Conservation (phyloP, 1,140 invertebrate genomes). For the Zaprionus tsacasi region DNA sequence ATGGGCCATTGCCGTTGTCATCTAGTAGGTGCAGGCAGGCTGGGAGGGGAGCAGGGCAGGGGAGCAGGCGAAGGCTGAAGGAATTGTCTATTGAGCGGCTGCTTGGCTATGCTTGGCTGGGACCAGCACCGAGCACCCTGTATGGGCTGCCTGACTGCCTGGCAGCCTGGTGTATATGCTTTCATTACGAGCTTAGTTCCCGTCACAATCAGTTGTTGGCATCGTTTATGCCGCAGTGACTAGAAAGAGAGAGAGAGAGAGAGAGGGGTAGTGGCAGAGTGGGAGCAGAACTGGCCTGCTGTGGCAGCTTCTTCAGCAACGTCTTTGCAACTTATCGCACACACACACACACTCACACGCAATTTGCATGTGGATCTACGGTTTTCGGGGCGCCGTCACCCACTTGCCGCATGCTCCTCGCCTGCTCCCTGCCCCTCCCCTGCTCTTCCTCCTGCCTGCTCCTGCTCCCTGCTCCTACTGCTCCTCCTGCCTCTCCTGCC, state of each 20-base stretch:
- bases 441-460: too few relatives aligned
- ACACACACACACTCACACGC: constrained; percentile 17
- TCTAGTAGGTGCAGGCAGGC: constrained; percentile 36
- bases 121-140: too few relatives aligned
- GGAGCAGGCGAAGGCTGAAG: constrained; percentile 18
- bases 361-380: constrained; percentile 69
- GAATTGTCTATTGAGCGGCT: constrained; percentile 64
- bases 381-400: constrained; percentile 32
- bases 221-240: constrained; percentile 81
- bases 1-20: constrained; percentile 59
- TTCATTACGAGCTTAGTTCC: constrained; percentile 83
- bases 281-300: constrained; percentile 38
- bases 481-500: background rate
- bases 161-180: constrained; percentile 59
- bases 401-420: constrained; percentile 23
- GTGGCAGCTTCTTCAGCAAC: constrained; percentile 79
- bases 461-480: too few relatives aligned
- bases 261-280: constrained; percentile 59
- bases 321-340: constrained; percentile 75
- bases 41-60: background rate
- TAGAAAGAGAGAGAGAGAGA: constrained; percentile 8
- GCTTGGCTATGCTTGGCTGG: background rate
- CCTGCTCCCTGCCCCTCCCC: background rate
- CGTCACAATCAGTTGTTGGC: constrained; percentile 84
- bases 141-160: constrained; percentile 3